A percentile compares a stretch with the other conserved stretches of the same genome.
Conservation (phyloP, 2,888 invertebrate species). For the Glomeris marginata region DNA sequence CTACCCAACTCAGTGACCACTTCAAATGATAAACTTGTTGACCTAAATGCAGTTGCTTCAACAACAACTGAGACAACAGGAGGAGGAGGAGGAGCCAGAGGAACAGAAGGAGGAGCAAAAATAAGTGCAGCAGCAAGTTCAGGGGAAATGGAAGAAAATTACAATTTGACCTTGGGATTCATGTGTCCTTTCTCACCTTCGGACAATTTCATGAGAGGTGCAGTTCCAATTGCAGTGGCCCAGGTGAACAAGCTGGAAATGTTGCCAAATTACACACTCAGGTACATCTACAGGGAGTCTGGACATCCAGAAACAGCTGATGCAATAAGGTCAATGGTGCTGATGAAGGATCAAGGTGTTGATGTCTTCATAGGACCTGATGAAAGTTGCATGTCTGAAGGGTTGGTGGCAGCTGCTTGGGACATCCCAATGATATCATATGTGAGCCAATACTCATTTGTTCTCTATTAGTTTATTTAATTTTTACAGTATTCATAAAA, state of each 20-base stretch:
- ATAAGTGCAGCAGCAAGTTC: too few relatives aligned
- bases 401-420: constrained; percentile 32
- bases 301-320: constrained; percentile 16
- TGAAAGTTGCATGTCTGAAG: constrained; percentile 31
- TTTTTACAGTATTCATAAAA: too few relatives aligned
- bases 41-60: too few relatives aligned
- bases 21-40: too few relatives aligned
- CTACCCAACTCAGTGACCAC: too few relatives aligned
- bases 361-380: constrained; percentile 33
- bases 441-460: constrained; percentile 25
- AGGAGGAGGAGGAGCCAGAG: too few relatives aligned
- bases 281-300: constrained; percentile 16
- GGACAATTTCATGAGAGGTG: constrained; percentile 20
- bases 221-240: constrained; percentile 21
- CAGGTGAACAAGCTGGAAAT: constrained; percentile 17
- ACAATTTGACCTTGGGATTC: constrained; percentile 5
- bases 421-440: constrained; percentile 33
- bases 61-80: too few relatives aligned
- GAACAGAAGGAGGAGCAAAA: too few relatives aligned
- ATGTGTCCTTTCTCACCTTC: constrained; percentile 6
- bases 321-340: constrained; percentile 24
- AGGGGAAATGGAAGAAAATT: too few relatives aligned
- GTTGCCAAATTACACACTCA: constrained; percentile 18
- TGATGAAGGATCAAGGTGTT: constrained; percentile 35
- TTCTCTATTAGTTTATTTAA: too few relatives aligned